Base-by-base conservation (phyloP, 2,113 vertebrate genomes). In the Xerus inauris region DNA sequence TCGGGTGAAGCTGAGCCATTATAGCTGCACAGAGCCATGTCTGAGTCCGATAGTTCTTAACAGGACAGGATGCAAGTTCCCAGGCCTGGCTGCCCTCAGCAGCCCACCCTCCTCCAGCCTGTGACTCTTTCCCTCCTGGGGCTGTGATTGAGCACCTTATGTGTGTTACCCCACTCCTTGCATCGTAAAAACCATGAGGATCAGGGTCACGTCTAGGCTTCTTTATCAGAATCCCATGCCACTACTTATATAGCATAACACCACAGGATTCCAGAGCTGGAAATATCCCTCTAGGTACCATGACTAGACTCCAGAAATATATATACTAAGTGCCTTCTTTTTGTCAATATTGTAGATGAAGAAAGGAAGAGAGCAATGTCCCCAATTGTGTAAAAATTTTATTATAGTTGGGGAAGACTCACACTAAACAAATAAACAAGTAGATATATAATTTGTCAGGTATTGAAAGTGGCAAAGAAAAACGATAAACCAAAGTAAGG, bases 211-310 rank as follows among this genome's bases (percentile, higher is more conserved):
- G 7, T 28, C 10, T 38, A 49, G 35, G 16, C 13, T 5, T 42
- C 81, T 59, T 17, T 40, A 6, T 38, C 13, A 79, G 19, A 14
- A 40, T 10, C 47, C 13, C 0, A 16, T 1, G 17, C 17, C 32
- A 4, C 28, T 3, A 1, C 12, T 1, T 1, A 7, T 0, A 1
- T 13, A 6, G 32, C 5, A 6, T 3, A 10, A 13, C 1, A 5
- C 24, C 1, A 12, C 3, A 40, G 38, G 76, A 10, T 28, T 30
- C 5, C 40, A 22, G 47, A 28, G 64, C 5, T 17, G 1, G 64
- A 72, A 19, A 26, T 17, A 19, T 5, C 35, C 17, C 24, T 57
- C 28, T 9, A 6, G 28, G 28, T 6, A 13, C 22, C 13, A 11
- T 7, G 69, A 54, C 20, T 6, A 17, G 10, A n/a, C 7, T 62